These are phyloP conservation scores for Oxystoma pomonae DNA, from an alignment of 2,888 invertebrate genomes.

Conservation along the genomic window DNA sequence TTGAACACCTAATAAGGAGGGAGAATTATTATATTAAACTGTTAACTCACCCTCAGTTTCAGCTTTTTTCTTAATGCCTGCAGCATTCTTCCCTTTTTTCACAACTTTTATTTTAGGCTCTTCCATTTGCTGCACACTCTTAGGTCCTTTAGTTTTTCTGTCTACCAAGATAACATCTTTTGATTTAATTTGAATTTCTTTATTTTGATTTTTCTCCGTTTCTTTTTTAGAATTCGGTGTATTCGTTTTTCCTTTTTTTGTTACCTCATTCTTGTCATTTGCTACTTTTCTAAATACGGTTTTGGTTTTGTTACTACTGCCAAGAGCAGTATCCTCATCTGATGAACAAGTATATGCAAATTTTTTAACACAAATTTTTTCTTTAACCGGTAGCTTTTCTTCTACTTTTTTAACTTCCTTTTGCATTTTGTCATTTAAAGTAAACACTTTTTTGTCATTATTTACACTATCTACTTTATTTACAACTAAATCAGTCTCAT, in stretches of 20 bases:
- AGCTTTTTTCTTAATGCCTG: neutral
- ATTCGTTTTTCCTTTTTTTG: neutral
- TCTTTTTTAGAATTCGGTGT: neutral
- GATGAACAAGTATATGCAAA: slow-evolving; percentile 29
- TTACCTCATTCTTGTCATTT: slow-evolving; percentile 5
- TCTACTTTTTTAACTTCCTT: slow-evolving; percentile 9
- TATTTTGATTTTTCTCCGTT: neutral
- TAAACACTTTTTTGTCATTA: neutral
- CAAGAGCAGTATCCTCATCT: neutral
- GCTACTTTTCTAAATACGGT: neutral
- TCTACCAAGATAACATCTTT: neutral
- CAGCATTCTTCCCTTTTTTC: neutral
- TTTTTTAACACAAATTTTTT: slow-evolving; percentile 29
- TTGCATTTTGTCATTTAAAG: neutral
- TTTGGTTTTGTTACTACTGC: slow-evolving; percentile 2
- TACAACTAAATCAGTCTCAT: slow-evolving; percentile 15
- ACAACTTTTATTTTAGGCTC: neutral
- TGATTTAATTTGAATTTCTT: neutral
- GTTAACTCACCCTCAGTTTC: neutral
- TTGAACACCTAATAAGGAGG: no score
- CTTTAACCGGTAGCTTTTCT: slow-evolving; percentile 17
- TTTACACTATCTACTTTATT: slow-evolving; percentile 8
- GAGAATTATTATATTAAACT: no score
- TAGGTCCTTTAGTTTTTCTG: neutral
- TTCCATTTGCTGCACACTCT: slow-evolving; percentile 3